Evolutionary conservation across 2,888 invertebrate genomes (phyloP), one percentile per base, ranked within the genome.

Genomic region (Anthophora plumipes): DNA sequence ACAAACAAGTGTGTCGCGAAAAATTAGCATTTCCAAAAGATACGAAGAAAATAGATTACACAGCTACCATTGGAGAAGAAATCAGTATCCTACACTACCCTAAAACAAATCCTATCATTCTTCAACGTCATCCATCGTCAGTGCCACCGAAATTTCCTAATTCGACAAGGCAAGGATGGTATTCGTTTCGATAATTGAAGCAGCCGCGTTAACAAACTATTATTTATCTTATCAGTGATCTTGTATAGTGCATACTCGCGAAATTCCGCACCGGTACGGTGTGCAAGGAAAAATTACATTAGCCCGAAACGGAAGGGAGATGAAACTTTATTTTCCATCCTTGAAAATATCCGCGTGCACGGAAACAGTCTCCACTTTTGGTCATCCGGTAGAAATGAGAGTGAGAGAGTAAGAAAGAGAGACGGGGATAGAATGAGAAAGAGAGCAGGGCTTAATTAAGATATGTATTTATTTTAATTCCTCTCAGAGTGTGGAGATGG

Each of bases 391-490:
- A 89, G 87, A 88, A 82, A 86, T 5, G 4, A 12, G 31, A 1
- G 31, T 82, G 87, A 22, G 4, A 12, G 4, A 1, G 31, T 3
- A 4, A 31, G 31, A 31, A 31, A 31, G 2, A 50, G 0, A 9
- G 20, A 50, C n/a, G n/a, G n/a, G n/a, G n/a, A n/a, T n/a, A n/a
- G 31, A 31, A 8, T 9, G 17, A 20, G 25, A 17, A 11, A 71
- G 67, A 83, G 88, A 90, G 86, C 89, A 75, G 89, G 82, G 90
- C 92, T 92, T 92, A 92, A 92, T 92, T 92, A 92, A 92, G 92
- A 92, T 92, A 92, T 92, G 92, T 91, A 92, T 92, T 92, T 92
- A 92, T 93, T 93, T 92, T 92, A 93, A 92, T 92, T 92, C 88
- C 90, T 89, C 88, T 89, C 89, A 88, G 89, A 90, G 74, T 85